A percentile compares a stretch with the other conserved stretches of the same genome.
Conservation (phyloP, 2,113 vertebrate species). For the Herpailurus yagouaroundi region DNA sequence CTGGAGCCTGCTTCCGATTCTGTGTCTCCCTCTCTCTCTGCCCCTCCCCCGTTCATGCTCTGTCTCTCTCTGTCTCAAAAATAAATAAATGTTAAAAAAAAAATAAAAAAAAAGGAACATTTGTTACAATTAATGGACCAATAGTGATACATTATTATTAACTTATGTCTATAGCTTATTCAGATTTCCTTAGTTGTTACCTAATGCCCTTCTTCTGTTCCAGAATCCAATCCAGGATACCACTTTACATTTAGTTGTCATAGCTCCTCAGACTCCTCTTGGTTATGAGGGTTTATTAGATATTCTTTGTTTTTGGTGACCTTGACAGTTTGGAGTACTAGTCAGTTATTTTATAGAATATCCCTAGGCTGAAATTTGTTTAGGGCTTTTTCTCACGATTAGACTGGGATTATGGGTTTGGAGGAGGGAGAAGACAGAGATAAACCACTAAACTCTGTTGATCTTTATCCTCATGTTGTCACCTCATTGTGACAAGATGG, state of each 20-base stretch:
- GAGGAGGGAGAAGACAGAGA: not conserved
- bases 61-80: too few species aligned
- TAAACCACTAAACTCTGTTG: not conserved
- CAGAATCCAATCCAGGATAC: not conserved
- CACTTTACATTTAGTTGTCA: not conserved
- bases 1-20: too few species aligned
- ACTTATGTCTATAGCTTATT: not conserved
- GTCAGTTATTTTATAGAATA: conserved; percentile 17
- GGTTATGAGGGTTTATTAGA: not conserved
- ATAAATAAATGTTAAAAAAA: too few species aligned
- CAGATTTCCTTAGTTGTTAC: not conserved
- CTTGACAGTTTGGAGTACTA: not conserved
- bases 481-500: not conserved
- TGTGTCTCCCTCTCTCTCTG: too few species aligned
- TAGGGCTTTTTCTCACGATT: conserved; percentile 12
- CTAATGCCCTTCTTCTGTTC: not conserved
- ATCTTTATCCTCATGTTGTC: not conserved
- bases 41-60: too few species aligned
- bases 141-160: conserved; percentile 9
- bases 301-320: not conserved
- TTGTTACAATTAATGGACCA: not conserved
- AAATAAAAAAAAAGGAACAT: not conserved
- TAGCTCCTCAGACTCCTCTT: not conserved
- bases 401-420: not conserved
- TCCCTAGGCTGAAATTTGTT: not conserved